Conservation (phyloP, 2,888 invertebrate genomes). For the Anorthoa munda region DNA sequence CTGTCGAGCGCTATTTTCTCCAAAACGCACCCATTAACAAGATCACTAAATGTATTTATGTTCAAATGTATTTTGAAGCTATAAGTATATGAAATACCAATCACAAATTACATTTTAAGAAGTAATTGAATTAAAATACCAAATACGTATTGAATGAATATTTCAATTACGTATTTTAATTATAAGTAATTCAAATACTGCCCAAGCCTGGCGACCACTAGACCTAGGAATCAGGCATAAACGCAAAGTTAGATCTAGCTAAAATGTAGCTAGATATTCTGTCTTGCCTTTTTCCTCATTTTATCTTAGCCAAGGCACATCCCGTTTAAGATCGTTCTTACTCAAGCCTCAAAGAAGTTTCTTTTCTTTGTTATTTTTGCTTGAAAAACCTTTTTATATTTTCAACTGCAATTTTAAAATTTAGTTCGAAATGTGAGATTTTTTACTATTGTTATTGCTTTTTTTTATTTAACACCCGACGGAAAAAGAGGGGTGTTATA, state of each 20-base stretch:
- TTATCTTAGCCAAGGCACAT: background rate
- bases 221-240: too few relatives aligned
- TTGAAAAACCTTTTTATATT: constrained; percentile 5
- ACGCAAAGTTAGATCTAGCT: too few relatives aligned
- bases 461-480: background rate
- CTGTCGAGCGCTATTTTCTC: too few relatives aligned
- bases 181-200: constrained; percentile 20
- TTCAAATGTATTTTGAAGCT: too few relatives aligned
- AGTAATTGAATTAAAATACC: too few relatives aligned
- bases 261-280: constrained; percentile 1
- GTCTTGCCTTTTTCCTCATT: constrained; percentile 13
- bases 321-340: background rate
- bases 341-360: constrained; percentile 13
- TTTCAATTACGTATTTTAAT: constrained; percentile 29
- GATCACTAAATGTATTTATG: too few relatives aligned
- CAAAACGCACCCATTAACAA: too few relatives aligned
- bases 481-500: too few relatives aligned
- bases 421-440: background rate
- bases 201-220: background rate
- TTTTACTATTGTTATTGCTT: background rate
- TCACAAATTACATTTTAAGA: too few relatives aligned
- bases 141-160: background rate
- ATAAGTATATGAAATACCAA: too few relatives aligned
- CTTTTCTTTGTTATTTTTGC: constrained; percentile 5
- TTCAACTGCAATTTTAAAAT: background rate